These are phyloP conservation scores for Antedon mediterranea DNA, from an alignment of 53 echinoderm and acorn worm species.

Conservation along the genomic window DNA sequence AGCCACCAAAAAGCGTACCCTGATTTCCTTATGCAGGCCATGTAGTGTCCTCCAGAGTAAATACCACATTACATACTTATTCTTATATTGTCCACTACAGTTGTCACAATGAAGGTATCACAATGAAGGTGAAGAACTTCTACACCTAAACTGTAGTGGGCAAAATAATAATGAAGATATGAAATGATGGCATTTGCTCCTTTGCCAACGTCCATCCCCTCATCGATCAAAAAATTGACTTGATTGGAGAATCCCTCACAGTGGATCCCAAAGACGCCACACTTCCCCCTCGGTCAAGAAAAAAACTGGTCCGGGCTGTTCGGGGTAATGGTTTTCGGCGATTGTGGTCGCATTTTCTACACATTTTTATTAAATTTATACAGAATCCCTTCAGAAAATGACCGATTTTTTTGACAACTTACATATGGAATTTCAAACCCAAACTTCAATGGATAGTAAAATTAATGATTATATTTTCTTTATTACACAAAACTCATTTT, in stretches of 20 bases:
- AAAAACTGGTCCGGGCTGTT: conserved; percentile 5
- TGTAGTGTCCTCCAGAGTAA: conserved; percentile 15
- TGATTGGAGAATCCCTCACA: neutral
- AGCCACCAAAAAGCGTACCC: neutral
- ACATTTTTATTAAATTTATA: no score
- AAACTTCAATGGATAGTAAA: no score
- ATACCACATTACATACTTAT: conserved; percentile 31
- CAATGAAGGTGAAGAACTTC: neutral
- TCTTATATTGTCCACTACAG: conserved; percentile 48
- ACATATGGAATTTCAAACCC: no score
- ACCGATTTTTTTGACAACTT: no score
- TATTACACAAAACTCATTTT: no score
- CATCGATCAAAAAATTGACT: neutral
- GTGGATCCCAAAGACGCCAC: neutral
- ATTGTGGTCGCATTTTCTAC: no score
- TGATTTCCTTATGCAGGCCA: conserved; percentile 17
- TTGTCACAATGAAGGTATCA: conserved; percentile 18
- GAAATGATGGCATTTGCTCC: neutral
- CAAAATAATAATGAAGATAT: conserved; percentile 25
- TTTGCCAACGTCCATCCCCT: neutral
- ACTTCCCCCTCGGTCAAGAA: neutral
- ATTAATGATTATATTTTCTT: no score
- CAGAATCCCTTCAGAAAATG: no score
- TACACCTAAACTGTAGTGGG: conserved; percentile 23
- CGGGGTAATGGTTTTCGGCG: no score